Evolutionary conservation across 2,797 vertebrate species (phyloP).

Genomic region (Chloroceryle amazona): DNA sequence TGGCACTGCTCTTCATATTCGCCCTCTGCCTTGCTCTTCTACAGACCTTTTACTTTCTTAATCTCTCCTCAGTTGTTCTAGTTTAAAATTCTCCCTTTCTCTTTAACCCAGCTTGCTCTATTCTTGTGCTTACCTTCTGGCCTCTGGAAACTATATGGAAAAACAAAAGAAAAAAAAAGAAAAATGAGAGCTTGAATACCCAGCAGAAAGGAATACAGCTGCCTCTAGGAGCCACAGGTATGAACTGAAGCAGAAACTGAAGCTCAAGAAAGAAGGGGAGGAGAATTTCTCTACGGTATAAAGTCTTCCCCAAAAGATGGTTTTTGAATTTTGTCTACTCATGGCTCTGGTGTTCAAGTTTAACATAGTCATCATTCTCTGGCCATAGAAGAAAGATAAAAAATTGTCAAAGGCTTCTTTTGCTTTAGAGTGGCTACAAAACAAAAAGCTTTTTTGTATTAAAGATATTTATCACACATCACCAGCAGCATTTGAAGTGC

Average conservation of each 20-base stretch:
- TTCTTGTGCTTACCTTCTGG: not conserved
- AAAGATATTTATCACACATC: slow-evolving; percentile 62
- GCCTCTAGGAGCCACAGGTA: not conserved
- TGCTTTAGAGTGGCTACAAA: slow-evolving; percentile 6
- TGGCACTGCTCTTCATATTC: rapidly evolving
- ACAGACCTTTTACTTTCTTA: not conserved
- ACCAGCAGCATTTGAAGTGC: slow-evolving; percentile 3
- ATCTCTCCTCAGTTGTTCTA: not conserved
- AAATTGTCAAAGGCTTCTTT: not conserved
- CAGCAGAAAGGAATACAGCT: not conserved
- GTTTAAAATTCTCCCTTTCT: not conserved
- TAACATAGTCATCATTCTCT: not conserved
- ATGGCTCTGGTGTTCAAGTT: not conserved
- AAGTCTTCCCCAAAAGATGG: not conserved
- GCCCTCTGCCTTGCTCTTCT: not conserved
- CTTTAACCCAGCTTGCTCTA: not conserved
- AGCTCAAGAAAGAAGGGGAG: not conserved
- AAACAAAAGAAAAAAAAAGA: not conserved
- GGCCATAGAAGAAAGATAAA: slow-evolving; percentile 16
- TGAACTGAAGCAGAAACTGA: not conserved
- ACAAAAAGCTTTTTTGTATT: slow-evolving; percentile 18
- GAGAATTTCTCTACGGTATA: not conserved
- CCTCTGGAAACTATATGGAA: not conserved
- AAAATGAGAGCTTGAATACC: not conserved
- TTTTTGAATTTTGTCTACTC: not conserved